A percentile compares a stretch with the other conserved stretches of the same genome.
phyloP scores from a whole-genome alignment of 2,113 vertebrate species.

The Eolophus roseicapilla region DNA sequence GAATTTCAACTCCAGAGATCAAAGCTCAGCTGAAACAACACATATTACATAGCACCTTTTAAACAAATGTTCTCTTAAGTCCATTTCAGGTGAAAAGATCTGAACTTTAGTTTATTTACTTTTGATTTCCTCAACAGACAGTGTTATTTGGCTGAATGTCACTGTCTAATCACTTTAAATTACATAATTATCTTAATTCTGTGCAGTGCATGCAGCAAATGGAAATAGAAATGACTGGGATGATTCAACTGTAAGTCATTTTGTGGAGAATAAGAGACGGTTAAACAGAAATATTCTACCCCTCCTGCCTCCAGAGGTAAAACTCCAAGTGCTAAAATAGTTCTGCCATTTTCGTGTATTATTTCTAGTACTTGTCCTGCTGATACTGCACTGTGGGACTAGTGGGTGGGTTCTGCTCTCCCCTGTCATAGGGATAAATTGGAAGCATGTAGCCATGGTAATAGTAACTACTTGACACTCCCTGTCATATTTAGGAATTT shows the following conservation, averaged over 20 bases:
- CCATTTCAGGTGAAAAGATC: constrained; percentile 7
- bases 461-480: not conserved
- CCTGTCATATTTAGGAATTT: not conserved
- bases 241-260: not conserved
- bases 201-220: not conserved
- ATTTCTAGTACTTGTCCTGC: not conserved
- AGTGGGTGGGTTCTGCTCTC: not conserved
- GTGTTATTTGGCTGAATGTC: constrained; percentile 17
- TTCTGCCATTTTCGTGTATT: not conserved
- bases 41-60: not conserved
- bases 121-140: not conserved
- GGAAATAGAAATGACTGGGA: not conserved
- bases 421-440: not conserved
- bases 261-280: not conserved
- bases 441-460: not conserved
- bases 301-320: not conserved
- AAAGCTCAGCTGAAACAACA: constrained; percentile 4
- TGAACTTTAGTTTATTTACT: constrained; percentile 19
- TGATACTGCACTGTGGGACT: not conserved
- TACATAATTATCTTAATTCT: not conserved
- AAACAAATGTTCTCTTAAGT: not conserved
- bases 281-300: not conserved
- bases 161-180: constrained; percentile 9
- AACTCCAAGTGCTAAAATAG: not conserved
- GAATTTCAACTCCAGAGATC: not conserved